These are phyloP conservation scores for Drosophila elegans DNA, from an alignment of 1,140 invertebrate species.

Conservation along the genomic window DNA sequence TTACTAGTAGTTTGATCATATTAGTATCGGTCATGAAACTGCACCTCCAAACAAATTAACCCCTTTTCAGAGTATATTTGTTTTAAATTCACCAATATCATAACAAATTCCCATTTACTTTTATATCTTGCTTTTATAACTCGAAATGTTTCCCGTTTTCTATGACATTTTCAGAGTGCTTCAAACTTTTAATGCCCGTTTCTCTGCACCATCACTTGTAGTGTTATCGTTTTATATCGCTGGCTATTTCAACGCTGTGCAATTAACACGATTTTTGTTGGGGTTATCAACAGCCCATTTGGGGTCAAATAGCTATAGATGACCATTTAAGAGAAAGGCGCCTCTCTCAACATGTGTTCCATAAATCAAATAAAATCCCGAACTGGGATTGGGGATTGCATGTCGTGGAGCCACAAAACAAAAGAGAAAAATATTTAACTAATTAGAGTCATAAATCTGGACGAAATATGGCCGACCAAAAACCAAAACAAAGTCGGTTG, in stretches of 20 bases:
- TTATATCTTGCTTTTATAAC: constrained; percentile 12
- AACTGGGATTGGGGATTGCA: constrained; percentile 51
- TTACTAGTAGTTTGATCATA: no score
- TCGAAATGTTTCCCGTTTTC: constrained; percentile 22
- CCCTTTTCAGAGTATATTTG: background rate
- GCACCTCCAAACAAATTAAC: background rate
- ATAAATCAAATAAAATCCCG: constrained; percentile 59
- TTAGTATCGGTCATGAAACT: no score
- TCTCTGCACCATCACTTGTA: constrained; percentile 13
- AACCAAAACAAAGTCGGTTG: constrained; percentile 24
- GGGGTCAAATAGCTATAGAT: constrained; percentile 12
- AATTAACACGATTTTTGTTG: constrained; percentile 43
- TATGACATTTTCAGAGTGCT: constrained; percentile 21
- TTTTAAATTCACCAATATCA: constrained; percentile 8
- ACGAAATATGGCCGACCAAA: constrained; percentile 44
- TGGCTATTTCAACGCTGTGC: constrained; percentile 22
- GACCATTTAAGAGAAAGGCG: constrained; percentile 30
- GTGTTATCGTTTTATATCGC: constrained; percentile 46
- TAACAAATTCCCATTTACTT: constrained; percentile 22
- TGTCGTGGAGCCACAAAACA: constrained; percentile 56
- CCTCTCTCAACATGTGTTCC: constrained; percentile 28
- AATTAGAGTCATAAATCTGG: constrained; percentile 74
- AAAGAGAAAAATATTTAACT: constrained; percentile 58
- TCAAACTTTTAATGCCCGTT: background rate
- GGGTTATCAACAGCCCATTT: constrained; percentile 22